Evolutionary conservation across 2,888 invertebrate genomes (phyloP), one percentile per base, ranked within the genome.

Genomic region (Synergus laeviventris): DNA sequence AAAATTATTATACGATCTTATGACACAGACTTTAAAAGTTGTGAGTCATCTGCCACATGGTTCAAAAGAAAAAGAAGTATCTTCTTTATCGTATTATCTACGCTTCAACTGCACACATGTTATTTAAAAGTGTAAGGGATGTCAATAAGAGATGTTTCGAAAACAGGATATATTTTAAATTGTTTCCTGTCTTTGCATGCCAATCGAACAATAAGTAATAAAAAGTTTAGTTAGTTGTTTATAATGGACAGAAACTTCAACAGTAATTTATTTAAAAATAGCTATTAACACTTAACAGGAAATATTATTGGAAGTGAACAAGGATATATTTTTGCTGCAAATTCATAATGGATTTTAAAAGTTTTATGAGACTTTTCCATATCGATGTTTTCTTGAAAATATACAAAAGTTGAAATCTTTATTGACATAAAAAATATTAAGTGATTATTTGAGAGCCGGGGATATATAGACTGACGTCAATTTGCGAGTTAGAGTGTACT

Each of bases 1-100:
- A 66, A 39, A 66, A n/a, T 45, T 16, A n/a, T 66, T 31, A 45
- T 45, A 66, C 45, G 66, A 66, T 45, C 45, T 66, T 54, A 49
- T 36, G 49, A 70, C 36, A 70, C n/a, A 31, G 49, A 36, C 70
- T 24, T 31, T 70, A n/a, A 31, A 70, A 49, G 45, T 49, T 11
- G 31, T 70, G 70, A 54, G 70, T 70, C 70, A 70, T 70, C n/a
- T 4, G 16, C 31, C 31, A 70, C 49, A 45, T 49, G 36, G 49
- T 54, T 70, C 14, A 64, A 39, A 42, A 31, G 31, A 70, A 45
- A 70, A 16, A 45, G 11, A 70, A 36, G n/a, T n/a, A n/a, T n/a
- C 70, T 16, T 36, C n/a, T 70, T 31, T 36, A 70, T 49, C 49
- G 31, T 18, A 31, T 70, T 49, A 49, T 49, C 49, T 70, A 31